Evolutionary conservation across 2,797 vertebrate species (phyloP), one percentile per base, ranked within the genome.

Genomic region (Malacoctenus gilli): DNA sequence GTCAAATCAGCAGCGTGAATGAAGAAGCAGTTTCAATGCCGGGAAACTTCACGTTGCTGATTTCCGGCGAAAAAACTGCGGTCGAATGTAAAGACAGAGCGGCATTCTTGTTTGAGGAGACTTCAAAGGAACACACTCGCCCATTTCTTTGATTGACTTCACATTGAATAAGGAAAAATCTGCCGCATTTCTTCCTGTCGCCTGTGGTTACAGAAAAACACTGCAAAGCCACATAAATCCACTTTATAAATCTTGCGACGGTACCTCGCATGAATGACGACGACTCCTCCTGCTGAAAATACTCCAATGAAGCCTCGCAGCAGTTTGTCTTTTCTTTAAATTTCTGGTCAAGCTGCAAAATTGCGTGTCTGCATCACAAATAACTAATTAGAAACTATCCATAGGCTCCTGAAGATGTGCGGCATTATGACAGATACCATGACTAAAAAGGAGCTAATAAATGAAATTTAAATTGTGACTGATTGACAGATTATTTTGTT

Each of bases 271-370:
- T 49, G 32, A 62, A 43, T 31, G 40, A 41, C 43, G 21, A 54
- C 14, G 38, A 53, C 43, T 50, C 20, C 18, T 53, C 3, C 1
- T 50, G 35, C 39, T 54, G 19, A 30, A 63, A 60, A 53, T 59
- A 53, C 30, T 61, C 28, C 2, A 31, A 5, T 28, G n/a, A 59
- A 34, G 28, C 52, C 40, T 61, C 13, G 5, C 1, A 21, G 15
- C 23, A 13, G 9, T n/a, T n/a, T n/a, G n/a, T n/a, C n/a, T n/a
- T n/a, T n/a, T n/a, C 58, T 51, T 56, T 36, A 36, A 10, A 25
- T 46, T 69, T 61, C 66, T 64, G 77, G 50, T 63, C 35, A 68
- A 79, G 47, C 68, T 68, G 51, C 41, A 38, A 51, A 75, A 41
- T 19, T 5, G n/a, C n/a, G n/a, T n/a, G 30, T 42, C 31, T 2